Evolutionary conservation across 1,140 invertebrate genomes (phyloP), one percentile per base, ranked within the genome.

Genomic region (Drosophila suzukii): DNA sequence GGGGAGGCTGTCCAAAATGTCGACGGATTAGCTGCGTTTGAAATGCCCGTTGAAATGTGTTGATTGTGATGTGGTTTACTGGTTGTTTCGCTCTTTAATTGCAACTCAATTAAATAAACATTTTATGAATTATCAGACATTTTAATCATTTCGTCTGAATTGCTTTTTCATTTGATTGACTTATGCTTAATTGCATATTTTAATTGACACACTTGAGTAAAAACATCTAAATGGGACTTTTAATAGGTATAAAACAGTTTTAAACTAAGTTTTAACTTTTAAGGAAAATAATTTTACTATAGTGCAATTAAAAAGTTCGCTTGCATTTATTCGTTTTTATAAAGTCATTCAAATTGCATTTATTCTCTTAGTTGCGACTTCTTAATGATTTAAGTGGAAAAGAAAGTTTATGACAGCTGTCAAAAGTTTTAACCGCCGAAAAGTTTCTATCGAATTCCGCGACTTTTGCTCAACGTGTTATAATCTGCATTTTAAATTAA

Each of bases 31-130:
- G 65, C 51, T 12, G 27, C 11, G 27, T 15, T 41, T 20, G 34
- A 39, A 54, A 32, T 57, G 34, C 5, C 17, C 12, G 12, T 47
- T 46, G 47, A 54, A 38, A 55, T 70, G 27, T 27, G 32, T 34
- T 12, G n/a, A 27, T 20, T 46, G 13, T 27, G 10, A 5, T 66
- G 49, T 38, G 24, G 44, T 47, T 60, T 39, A 47, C 32, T 32
- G 38, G 6, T 27, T 39, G 15, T 32, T 24, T 13, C 4, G 24
- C 51, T 4, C 38, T 1, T 10, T 11, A 39, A 61, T 15, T 3
- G 55, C 56, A 12, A 43, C 17, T 62, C 15, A 63, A 63, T 68
- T 66, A 53, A 44, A 66, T 36, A 17, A 15, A 8, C 30, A 68
- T 53, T 53, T 44, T 15, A 30, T 20, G 38, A 30, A 20, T 65